phyloP scores from a whole-genome alignment of 2,888 invertebrate genomes.

The Dasypolia templi region DNA sequence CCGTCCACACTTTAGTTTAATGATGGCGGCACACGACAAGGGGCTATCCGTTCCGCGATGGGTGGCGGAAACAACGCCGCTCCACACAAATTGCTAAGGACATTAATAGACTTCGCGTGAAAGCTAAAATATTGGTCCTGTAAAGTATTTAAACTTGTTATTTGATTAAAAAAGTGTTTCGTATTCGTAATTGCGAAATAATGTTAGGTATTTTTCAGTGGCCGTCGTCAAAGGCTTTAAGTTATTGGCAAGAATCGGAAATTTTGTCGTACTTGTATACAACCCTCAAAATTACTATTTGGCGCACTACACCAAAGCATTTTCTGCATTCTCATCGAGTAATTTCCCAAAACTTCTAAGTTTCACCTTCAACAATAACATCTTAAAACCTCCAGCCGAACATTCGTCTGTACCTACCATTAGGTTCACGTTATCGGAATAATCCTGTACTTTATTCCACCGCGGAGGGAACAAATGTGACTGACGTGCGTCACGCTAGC shows the following conservation, averaged over 20 bases:
- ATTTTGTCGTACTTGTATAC: not conserved
- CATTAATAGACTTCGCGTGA: slow-evolving; percentile 42
- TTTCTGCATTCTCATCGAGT: not conserved
- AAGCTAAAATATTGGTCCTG: slow-evolving; percentile 5
- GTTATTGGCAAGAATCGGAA: not conserved
- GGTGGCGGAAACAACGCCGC: slow-evolving; percentile 55
- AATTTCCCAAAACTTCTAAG: slow-evolving; percentile 2
- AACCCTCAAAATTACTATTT: not conserved
- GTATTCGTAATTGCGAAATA: not conserved
- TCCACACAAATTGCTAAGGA: slow-evolving; percentile 46
- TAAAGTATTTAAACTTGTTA: slow-evolving; percentile 6
- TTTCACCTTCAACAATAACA: not conserved
- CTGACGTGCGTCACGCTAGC: slow-evolving; percentile 75
- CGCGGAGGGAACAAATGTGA: slow-evolving; percentile 75
- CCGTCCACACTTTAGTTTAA: slow-evolving; percentile 58
- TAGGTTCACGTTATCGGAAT: slow-evolving; percentile 62
- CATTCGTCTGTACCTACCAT: slow-evolving; percentile 51
- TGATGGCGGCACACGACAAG: slow-evolving; percentile 60
- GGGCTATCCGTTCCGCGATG: slow-evolving; percentile 51
- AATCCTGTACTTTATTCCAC: slow-evolving; percentile 64
- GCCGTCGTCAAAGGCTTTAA: not conserved
- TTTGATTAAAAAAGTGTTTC: slow-evolving; percentile 13
- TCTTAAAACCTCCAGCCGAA: slow-evolving; percentile 17
- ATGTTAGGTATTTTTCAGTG: not conserved
- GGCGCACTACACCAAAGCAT: not conserved